Percentiles rank a stretch among this genome's conserved stretches.
Conservation (phyloP, 2,888 invertebrate species). For the Phaedon cochleariae region DNA sequence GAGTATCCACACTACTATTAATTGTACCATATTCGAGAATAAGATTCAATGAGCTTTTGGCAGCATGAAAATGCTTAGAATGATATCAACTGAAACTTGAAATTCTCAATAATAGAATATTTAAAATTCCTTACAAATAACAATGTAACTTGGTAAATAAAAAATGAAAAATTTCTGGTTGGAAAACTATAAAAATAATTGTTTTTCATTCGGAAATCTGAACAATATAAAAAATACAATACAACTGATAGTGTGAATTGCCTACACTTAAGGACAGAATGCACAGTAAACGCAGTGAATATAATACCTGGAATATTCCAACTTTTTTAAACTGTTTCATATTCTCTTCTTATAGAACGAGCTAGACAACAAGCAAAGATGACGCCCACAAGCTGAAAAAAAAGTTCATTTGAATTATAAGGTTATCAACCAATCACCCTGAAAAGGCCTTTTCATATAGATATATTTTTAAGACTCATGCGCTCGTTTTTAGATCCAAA, state of each 20-base stretch:
- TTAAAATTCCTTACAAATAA: too few relatives aligned
- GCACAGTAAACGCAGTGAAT: conserved; percentile 28
- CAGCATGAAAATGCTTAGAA: too few relatives aligned
- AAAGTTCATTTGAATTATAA: conserved; percentile 28
- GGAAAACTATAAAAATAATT: too few relatives aligned
- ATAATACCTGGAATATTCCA: conserved; percentile 12
- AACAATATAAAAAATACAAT: conserved; percentile 29
- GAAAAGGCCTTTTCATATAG: too few relatives aligned
- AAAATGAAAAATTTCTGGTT: too few relatives aligned
- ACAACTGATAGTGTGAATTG: conserved; percentile 30
- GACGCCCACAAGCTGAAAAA: conserved; percentile 83
- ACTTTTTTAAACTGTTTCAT: conserved; percentile 72
- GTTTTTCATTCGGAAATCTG: conserved; percentile 3
- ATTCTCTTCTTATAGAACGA: conserved; percentile 90
- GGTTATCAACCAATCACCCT: neutral
- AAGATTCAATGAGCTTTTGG: too few relatives aligned
- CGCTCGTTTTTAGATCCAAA: too few relatives aligned
- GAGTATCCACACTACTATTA: conserved; percentile 32
- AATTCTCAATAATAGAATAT: too few relatives aligned
- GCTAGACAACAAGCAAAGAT: conserved; percentile 93
- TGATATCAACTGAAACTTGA: too few relatives aligned
- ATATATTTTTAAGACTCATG: too few relatives aligned
- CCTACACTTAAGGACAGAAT: conserved; percentile 33
- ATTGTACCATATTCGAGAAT: conserved; percentile 35
- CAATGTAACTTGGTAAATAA: too few relatives aligned